phyloP scores from a whole-genome alignment of 2,797 vertebrate genomes.

The Vespertilio murinus region DNA sequence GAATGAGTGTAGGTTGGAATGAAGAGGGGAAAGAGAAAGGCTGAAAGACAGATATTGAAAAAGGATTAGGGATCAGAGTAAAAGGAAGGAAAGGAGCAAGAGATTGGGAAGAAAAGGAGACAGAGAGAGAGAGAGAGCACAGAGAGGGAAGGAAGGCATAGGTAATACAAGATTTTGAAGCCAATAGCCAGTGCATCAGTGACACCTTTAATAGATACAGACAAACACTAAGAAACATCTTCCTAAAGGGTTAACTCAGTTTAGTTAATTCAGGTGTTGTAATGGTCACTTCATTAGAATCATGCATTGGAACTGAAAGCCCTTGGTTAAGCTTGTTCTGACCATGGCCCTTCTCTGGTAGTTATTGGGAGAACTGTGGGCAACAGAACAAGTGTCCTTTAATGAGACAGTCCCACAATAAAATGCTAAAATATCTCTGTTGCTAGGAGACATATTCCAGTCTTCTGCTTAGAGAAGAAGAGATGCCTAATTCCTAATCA shows the following conservation, averaged over 20 bases:
- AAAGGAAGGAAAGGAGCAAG: background rate
- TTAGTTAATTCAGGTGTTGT: background rate
- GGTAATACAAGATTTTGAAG: background rate
- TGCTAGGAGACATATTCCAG: slow-evolving; percentile 3
- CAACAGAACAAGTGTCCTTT: background rate
- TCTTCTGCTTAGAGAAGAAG: background rate
- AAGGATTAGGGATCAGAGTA: background rate
- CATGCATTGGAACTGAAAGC: background rate
- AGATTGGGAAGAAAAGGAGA: background rate
- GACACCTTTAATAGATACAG: background rate
- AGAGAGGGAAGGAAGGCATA: background rate
- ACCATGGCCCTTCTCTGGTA: background rate
- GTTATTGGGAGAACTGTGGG: background rate
- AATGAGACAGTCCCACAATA: background rate
- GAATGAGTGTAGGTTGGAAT: background rate
- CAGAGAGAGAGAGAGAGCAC: background rate
- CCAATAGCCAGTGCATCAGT: background rate
- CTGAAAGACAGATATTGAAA: background rate
- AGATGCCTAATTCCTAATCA: background rate
- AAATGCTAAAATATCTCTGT: slow-evolving; percentile 28
- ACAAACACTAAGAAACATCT: background rate
- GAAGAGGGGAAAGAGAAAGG: background rate
- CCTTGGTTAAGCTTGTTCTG: background rate
- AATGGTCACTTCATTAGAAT: background rate
- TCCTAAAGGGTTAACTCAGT: background rate